phyloP scores from a whole-genome alignment of 2,113 vertebrate species.

The Diadophis punctatus region DNA sequence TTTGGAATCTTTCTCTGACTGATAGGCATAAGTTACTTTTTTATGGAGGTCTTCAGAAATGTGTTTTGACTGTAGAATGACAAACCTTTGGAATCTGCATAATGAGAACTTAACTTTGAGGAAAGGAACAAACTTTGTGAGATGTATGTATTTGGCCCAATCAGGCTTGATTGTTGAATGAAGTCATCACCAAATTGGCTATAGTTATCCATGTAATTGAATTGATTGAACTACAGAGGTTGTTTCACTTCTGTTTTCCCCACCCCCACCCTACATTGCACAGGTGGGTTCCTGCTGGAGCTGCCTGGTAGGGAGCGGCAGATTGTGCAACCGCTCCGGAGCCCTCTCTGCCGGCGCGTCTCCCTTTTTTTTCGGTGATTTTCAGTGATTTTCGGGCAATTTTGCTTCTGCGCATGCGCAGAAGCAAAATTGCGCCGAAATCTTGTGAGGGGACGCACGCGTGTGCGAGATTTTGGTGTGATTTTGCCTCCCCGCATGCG shows the following conservation, averaged over 20 bases:
- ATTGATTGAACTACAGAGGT: background rate
- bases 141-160: background rate
- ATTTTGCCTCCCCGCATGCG: too few relatives aligned
- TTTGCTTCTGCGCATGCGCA: too few relatives aligned
- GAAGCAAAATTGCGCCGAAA: too few relatives aligned
- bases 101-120: background rate
- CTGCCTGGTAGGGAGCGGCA: too few relatives aligned
- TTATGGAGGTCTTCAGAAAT: background rate
- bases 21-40: background rate
- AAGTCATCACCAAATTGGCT: background rate
- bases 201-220: background rate
- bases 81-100: background rate
- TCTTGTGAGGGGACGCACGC: too few relatives aligned
- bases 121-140: background rate
- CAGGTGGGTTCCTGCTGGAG: too few relatives aligned
- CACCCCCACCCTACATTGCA: too few relatives aligned
- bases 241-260: background rate
- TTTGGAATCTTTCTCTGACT: background rate
- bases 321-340: too few relatives aligned
- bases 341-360: too few relatives aligned
- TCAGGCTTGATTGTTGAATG: background rate
- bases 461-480: too few relatives aligned
- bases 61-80: background rate
- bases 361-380: too few relatives aligned
- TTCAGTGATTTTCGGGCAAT: too few relatives aligned